A percentile compares a stretch with the other conserved stretches of the same genome.
Conservation (phyloP, 2,797 vertebrate species). For the Streptopelia turtur region DNA sequence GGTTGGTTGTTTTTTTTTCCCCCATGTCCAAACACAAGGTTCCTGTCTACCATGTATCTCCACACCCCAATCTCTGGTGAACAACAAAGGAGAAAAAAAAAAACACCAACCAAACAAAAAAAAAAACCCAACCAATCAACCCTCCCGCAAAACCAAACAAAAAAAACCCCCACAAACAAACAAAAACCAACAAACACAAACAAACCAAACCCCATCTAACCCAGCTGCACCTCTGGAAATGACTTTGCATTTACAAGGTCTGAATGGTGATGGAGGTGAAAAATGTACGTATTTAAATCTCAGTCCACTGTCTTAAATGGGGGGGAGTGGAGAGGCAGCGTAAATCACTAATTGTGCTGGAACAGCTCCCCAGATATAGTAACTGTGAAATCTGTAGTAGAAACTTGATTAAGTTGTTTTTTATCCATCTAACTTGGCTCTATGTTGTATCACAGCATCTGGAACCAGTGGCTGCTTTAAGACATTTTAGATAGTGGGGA, state of each 20-base stretch:
- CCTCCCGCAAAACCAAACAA: background rate
- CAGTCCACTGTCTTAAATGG: background rate
- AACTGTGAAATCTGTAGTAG: slow-evolving; percentile 1
- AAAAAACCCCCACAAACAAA: background rate
- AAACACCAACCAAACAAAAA: no score
- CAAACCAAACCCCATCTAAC: background rate
- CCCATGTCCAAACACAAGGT: background rate
- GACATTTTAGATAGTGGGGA: background rate
- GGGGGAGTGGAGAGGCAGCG: background rate
- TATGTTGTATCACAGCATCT: background rate
- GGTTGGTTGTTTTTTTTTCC: background rate
- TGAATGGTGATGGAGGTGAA: background rate
- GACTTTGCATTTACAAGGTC: background rate
- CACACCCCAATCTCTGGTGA: background rate
- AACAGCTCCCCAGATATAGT: background rate
- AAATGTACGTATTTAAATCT: background rate
- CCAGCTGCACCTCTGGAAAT: background rate
- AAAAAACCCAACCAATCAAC: background rate
- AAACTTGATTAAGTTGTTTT: slow-evolving; percentile 24
- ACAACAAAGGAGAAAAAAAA: background rate
- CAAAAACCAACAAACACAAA: background rate
- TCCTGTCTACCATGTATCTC: background rate
- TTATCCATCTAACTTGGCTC: background rate
- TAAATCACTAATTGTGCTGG: slow-evolving; percentile 14
- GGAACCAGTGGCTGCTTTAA: background rate